Base-by-base conservation (phyloP, 2,113 vertebrate species). In the Cygnus buccinator region DNA sequence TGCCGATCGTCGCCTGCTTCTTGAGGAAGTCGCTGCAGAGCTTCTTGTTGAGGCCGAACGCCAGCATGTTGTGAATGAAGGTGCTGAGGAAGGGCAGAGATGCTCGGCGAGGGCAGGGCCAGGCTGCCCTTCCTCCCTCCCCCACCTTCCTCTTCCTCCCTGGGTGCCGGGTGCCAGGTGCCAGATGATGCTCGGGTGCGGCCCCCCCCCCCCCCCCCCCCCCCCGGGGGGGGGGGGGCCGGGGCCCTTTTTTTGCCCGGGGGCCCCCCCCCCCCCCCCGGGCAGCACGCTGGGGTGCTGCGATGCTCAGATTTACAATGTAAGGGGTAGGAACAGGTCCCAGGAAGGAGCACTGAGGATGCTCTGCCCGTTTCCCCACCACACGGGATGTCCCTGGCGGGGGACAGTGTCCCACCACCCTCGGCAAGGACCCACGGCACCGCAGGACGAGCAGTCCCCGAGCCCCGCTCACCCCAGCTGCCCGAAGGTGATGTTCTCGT, bases 1-100 rank as follows among this genome's bases (percentile, higher is more conserved):
- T 99, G 72, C 99, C 99, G 2, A 99, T 99, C 94, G 99, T 98
- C 0, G 99, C 99, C 95, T 99, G 99, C 95, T 99, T 99, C 98
- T 99, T 99, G 95, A 99, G 97, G 87, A 99, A 99, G 94, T 99
- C 99, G 0, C 98, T 98, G 97, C 99, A 99, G 79, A 99, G 98
- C 96, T 99, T 99, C 98, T 98, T 99, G 96, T 84, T 99, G 87
- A 99, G 97, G 10, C 99, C 99, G 1, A 99, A 99, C 0, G 99
- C 99, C 98, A 99, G 88, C 99, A 99, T 99, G 97, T 99, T 99
- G 92, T 99, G 99, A 7, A 99, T 99, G 98, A 99, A 99, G 0
- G 99, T 99, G 96, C 99, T 99, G 96, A 18, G 95, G 93, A 89
- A 17, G 87, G 55, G 95, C 16, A 91, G 50, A 85, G 37, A 7